Evolutionary conservation across 2,113 vertebrate genomes (phyloP).

Genomic region (Uria aalge): DNA sequence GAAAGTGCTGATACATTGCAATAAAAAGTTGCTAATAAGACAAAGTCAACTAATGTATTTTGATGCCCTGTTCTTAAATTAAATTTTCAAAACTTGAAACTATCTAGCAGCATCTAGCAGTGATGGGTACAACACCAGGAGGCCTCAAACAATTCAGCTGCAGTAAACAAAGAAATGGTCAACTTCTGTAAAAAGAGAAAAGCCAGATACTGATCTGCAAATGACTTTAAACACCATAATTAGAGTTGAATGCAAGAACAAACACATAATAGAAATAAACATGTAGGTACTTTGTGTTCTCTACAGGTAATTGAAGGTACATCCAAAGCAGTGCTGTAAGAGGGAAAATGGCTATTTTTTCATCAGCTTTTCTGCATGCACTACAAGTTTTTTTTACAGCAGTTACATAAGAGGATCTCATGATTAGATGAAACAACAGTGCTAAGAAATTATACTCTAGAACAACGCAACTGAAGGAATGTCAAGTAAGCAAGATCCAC

Average conservation of each 20-base stretch:
- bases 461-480: background rate
- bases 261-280: background rate
- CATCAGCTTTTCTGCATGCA: background rate
- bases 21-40: background rate
- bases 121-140: background rate
- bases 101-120: background rate
- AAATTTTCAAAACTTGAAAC: background rate
- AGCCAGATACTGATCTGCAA: background rate
- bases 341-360: background rate
- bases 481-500: background rate
- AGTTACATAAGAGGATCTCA: background rate
- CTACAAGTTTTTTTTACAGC: background rate
- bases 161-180: background rate
- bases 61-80: background rate
- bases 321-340: background rate
- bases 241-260: background rate
- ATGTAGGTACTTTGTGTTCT: background rate
- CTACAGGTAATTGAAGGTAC: background rate
- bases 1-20: conserved; percentile 16
- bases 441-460: background rate
- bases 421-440: background rate
- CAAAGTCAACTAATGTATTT: background rate
- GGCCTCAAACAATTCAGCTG: background rate
- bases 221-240: background rate
- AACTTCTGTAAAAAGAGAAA: background rate